A percentile compares a stretch with the other conserved stretches of the same genome.
These are phyloP conservation scores for Symphodus melops DNA, from an alignment of 2,113 vertebrate species.

Conservation along the genomic window DNA sequence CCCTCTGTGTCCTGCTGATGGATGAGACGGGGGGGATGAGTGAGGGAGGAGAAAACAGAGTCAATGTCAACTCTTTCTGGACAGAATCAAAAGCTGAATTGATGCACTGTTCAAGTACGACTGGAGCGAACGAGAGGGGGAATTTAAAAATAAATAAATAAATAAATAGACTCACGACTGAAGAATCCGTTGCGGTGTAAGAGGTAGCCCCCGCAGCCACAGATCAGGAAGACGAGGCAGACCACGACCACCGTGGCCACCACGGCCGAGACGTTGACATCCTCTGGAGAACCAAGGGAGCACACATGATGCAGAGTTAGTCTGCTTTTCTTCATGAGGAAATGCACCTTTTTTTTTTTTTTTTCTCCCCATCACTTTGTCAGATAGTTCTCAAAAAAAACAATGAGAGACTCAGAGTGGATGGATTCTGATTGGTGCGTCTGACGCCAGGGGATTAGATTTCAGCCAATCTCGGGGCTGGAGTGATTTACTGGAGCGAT, in stretches of 20 bases:
- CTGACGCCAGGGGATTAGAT: too few species aligned
- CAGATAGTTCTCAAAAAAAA: too few species aligned
- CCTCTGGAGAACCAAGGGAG: constrained; percentile 81
- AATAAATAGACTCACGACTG: constrained; percentile 89
- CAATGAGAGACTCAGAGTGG: too few species aligned
- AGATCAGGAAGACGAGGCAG: constrained; percentile 82
- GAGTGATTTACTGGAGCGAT: neutral
- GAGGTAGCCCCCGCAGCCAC: constrained; percentile 86
- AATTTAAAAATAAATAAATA: too few species aligned
- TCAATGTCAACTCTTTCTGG: constrained; percentile 23
- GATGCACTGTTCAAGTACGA: neutral
- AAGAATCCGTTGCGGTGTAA: constrained; percentile 91
- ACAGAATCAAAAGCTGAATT: neutral
- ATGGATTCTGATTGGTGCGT: too few species aligned
- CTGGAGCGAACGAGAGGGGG: neutral
- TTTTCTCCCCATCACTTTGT: too few species aligned
- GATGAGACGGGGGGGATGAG: constrained; percentile 15
- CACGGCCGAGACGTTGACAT: constrained; percentile 87
- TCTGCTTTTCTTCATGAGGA: too few species aligned
- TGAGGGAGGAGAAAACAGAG: constrained; percentile 44
- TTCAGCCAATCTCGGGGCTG: too few species aligned
- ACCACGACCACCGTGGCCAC: constrained; percentile 84
- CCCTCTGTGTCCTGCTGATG: constrained; percentile 81
- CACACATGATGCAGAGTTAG: neutral
- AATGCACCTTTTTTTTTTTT: too few species aligned